Conservation (phyloP, 2,797 vertebrate genomes). For the Acropternis orthonyx region DNA sequence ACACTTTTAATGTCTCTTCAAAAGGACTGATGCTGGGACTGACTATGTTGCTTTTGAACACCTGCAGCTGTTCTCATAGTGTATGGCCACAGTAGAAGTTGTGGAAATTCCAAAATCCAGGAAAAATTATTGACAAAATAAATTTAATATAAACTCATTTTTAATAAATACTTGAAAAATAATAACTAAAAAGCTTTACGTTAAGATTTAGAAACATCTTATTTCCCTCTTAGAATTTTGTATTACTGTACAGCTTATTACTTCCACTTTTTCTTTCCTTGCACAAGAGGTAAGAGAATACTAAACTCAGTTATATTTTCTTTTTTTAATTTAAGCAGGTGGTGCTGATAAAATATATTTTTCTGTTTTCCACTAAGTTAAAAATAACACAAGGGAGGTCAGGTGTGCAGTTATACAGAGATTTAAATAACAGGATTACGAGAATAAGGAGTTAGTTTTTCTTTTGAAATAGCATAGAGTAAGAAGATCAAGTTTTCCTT, state of each 20-base stretch:
- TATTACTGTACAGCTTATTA: not conserved
- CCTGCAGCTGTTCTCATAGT: not conserved
- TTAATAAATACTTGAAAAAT: not conserved
- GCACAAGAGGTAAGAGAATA: not conserved
- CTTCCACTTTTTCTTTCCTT: not conserved
- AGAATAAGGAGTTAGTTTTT: conserved; percentile 1
- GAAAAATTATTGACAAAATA: not conserved
- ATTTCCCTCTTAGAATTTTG: not conserved
- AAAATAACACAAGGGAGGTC: conserved; percentile 35
- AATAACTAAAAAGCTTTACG: not conserved
- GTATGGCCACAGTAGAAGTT: rapidly evolving
- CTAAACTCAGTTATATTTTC: not conserved
- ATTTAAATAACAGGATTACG: conserved; percentile 24
- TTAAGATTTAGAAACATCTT: not conserved
- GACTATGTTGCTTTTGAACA: not conserved
- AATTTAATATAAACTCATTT: not conserved
- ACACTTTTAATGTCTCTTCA: not conserved
- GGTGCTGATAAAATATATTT: not conserved
- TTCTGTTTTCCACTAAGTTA: conserved; percentile 25
- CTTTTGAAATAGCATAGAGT: conserved; percentile 7
- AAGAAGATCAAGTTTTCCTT: conserved; percentile 2
- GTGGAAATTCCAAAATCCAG: not conserved
- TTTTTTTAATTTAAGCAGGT: conserved; percentile 1
- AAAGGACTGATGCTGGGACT: not conserved
- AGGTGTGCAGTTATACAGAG: not conserved